Percentiles rank a stretch among this genome's conserved stretches.
Evolutionary conservation across 23 tunicate genomes (phyloP).

Genomic region (Botrylloides violaceus): DNA sequence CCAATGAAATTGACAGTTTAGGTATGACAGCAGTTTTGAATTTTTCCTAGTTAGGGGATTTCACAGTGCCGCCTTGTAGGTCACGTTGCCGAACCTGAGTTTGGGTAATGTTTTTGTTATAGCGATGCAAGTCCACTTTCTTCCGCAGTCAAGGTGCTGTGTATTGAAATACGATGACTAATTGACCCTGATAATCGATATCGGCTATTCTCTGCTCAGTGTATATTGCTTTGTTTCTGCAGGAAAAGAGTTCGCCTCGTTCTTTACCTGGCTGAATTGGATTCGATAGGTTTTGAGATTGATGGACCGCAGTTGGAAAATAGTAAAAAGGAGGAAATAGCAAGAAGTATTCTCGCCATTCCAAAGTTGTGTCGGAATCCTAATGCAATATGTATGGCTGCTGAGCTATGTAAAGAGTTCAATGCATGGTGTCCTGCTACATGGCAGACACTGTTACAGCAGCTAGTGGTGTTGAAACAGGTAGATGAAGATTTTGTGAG

Average conservation of each 20-base stretch:
- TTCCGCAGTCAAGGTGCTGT: too few species aligned
- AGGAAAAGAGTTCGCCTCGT: constrained; percentile 48
- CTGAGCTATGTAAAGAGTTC: constrained; percentile 68
- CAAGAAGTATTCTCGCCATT: constrained; percentile 44
- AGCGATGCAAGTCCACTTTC: too few species aligned
- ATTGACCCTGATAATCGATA: too few species aligned
- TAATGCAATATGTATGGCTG: constrained; percentile 45
- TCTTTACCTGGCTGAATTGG: constrained; percentile 47
- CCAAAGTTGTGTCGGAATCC: constrained; percentile 46
- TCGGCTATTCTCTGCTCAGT: too few species aligned
- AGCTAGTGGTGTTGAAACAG: constrained; percentile 54
- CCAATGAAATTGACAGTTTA: too few species aligned
- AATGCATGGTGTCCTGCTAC: constrained; percentile 35
- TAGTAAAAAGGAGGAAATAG: constrained; percentile 34
- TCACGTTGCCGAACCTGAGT: too few species aligned
- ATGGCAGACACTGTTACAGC: constrained; percentile 57
- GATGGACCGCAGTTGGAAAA: constrained; percentile 28
- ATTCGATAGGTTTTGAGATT: constrained; percentile 40
- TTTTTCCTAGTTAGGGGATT: too few species aligned
- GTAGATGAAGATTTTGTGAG: constrained; percentile 17
- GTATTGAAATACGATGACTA: too few species aligned
- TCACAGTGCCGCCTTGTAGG: too few species aligned
- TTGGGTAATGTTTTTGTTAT: too few species aligned
- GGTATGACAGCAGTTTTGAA: too few species aligned
- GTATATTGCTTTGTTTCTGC: background rate